Conservation (phyloP, 2,113 vertebrate genomes). For the Forbesichthys papilliferus region DNA sequence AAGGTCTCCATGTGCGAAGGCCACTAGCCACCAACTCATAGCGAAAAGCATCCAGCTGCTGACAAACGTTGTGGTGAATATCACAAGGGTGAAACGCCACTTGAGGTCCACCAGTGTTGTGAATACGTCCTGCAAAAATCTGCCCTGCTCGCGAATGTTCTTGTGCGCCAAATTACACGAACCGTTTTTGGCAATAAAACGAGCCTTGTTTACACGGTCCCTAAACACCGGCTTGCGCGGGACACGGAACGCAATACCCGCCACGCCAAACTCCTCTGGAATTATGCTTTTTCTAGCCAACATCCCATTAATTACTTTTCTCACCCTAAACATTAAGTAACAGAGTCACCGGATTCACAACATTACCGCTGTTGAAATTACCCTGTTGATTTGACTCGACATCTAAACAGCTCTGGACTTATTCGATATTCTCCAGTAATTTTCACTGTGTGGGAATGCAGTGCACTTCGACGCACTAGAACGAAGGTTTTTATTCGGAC, state of each 20-base stretch:
- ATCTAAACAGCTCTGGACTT: too few species aligned
- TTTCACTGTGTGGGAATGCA: conserved; percentile 1
- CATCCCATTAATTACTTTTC: conserved; percentile 72
- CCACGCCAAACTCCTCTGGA: conserved; percentile 93
- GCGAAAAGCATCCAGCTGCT: conserved; percentile 98
- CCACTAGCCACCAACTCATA: conserved; percentile 98
- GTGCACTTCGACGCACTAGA: too few species aligned
- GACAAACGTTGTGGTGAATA: conserved; percentile 97
- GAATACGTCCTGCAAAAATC: conserved; percentile 97
- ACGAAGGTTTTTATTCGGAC: too few species aligned
- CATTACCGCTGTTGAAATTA: too few species aligned
- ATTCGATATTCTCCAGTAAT: too few species aligned
- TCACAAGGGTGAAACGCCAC: conserved; percentile 96
- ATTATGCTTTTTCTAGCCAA: conserved; percentile 97
- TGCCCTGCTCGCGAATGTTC: conserved; percentile 96
- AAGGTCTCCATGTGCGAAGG: conserved; percentile 94
- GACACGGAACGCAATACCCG: conserved; percentile 87
- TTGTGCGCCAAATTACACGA: conserved; percentile 97
- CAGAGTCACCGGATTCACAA: too few species aligned
- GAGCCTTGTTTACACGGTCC: conserved; percentile 89
- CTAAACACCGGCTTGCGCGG: conserved; percentile 91
- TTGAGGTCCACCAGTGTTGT: conserved; percentile 98
- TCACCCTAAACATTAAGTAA: neutral
- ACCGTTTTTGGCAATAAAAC: conserved; percentile 98
- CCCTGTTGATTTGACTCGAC: too few species aligned